phyloP scores from a whole-genome alignment of 2,113 vertebrate genomes.

The Nothocercus nigrocapillus region DNA sequence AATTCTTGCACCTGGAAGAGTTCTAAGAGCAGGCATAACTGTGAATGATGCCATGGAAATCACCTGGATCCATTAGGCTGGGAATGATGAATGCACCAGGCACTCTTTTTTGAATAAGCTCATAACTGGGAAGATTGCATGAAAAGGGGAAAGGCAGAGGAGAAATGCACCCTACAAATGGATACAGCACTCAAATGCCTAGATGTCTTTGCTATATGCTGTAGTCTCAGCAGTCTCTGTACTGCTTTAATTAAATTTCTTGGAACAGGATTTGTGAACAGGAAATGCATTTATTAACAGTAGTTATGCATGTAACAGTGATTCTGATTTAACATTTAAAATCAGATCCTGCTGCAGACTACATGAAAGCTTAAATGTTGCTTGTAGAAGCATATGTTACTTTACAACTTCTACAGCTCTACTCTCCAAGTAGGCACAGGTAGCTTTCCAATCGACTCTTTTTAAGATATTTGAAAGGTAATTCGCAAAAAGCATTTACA shows the following conservation, averaged over 20 bases:
- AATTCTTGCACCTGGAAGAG: background rate
- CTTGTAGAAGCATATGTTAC: background rate
- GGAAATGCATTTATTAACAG: background rate
- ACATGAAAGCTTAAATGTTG: background rate
- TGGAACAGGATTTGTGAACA: background rate
- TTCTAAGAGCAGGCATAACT: fast-evolving
- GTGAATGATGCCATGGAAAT: background rate
- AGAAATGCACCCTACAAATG: background rate
- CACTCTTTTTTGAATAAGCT: background rate
- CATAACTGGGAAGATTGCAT: background rate
- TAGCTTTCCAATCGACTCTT: background rate
- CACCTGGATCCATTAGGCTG: background rate
- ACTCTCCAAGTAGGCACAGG: background rate
- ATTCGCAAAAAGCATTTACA: background rate
- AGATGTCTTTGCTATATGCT: background rate
- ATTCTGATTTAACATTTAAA: background rate
- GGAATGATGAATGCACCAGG: background rate
- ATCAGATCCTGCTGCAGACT: background rate
- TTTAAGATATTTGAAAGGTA: background rate
- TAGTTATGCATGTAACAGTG: background rate
- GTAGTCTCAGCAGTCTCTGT: background rate
- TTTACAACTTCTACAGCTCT: background rate
- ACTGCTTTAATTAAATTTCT: background rate
- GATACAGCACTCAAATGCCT: background rate
- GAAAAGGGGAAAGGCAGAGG: background rate